These are phyloP conservation scores for Oithona nana DNA, from an alignment of 2,888 invertebrate species.

Conservation along the genomic window DNA sequence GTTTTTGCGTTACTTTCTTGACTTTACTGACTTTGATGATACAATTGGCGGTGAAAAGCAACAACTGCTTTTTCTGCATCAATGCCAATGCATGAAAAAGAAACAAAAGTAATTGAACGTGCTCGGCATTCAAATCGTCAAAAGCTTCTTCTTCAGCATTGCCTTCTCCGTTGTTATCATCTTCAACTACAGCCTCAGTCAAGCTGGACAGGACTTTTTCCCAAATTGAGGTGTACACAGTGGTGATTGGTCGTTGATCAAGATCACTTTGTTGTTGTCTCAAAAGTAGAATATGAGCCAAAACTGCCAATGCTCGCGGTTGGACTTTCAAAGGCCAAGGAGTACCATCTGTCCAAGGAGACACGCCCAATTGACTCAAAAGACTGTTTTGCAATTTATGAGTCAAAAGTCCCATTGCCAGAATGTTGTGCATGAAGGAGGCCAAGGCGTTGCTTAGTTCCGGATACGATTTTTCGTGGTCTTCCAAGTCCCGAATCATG, in stretches of 20 bases:
- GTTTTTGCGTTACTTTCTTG: constrained; percentile 26
- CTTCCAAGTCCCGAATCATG: constrained; percentile 69
- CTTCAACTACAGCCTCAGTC: constrained; percentile 57
- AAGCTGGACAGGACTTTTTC: constrained; percentile 69
- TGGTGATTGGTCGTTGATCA: constrained; percentile 61
- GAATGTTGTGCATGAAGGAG: constrained; percentile 56
- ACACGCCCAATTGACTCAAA: constrained; percentile 50
- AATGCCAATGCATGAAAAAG: constrained; percentile 82
- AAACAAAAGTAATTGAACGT: constrained; percentile 76
- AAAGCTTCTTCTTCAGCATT: not conserved
- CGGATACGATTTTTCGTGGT: constrained; percentile 47
- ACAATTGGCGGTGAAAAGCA: constrained; percentile 36
- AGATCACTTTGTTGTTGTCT: constrained; percentile 41
- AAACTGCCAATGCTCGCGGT: constrained; percentile 53
- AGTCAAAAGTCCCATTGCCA: constrained; percentile 47
- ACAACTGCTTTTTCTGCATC: constrained; percentile 87
- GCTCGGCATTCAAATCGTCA: constrained; percentile 77
- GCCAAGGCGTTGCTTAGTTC: constrained; percentile 58
- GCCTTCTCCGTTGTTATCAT: not conserved
- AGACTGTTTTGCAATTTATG: constrained; percentile 49
- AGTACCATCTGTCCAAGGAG: constrained; percentile 36
- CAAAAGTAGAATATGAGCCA: constrained; percentile 41
- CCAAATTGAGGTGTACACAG: constrained; percentile 76
- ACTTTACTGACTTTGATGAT: constrained; percentile 17
- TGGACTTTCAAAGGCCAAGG: constrained; percentile 56